These are phyloP conservation scores for Dipodomys ordii DNA, from an alignment of 2,113 vertebrate genomes.

Conservation along the genomic window DNA sequence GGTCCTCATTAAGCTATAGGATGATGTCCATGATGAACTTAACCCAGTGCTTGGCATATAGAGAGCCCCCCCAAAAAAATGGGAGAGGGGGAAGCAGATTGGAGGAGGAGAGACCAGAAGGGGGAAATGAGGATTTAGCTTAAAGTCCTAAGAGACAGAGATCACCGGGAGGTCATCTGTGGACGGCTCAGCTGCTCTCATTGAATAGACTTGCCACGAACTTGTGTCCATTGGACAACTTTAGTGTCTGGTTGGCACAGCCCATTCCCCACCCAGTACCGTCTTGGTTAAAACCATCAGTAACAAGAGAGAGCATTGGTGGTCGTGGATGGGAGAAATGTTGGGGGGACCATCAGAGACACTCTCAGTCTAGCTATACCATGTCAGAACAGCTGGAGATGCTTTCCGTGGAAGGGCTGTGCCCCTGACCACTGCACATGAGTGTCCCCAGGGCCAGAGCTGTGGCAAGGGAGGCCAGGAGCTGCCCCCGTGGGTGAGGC, in stretches of 20 bases:
- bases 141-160: neutral
- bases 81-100: too few species aligned
- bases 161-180: neutral
- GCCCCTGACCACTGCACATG: neutral
- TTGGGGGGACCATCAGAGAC: neutral
- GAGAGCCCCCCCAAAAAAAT: too few species aligned
- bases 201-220: neutral
- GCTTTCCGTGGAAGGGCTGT: neutral
- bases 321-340: too few species aligned
- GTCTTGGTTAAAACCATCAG: neutral
- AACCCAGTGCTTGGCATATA: neutral
- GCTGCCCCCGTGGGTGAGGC: neutral
- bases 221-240: accelerated
- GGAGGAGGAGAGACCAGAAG: neutral
- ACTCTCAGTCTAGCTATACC: neutral
- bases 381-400: neutral
- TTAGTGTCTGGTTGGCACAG: neutral
- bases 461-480: neutral
- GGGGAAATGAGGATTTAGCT: neutral
- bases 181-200: too few species aligned
- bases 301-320: accelerated
- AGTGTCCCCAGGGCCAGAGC: too few species aligned
- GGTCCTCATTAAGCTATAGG: neutral
- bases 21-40: neutral
- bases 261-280: neutral